These are phyloP conservation scores for Ditylenchus dipsaci DNA, from an alignment of 1,140 invertebrate genomes.

Conservation along the genomic window DNA sequence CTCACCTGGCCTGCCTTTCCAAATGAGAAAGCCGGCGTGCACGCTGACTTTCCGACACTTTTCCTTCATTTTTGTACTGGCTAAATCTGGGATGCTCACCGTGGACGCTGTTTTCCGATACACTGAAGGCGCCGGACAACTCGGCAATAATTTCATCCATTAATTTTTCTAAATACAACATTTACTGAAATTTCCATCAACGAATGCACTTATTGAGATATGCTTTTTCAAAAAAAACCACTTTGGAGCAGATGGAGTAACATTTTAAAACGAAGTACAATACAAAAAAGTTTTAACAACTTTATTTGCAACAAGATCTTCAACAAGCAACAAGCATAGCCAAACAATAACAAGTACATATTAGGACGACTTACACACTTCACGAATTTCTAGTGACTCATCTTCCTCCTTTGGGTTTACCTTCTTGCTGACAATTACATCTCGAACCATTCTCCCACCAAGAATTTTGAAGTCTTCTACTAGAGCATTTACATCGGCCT, in stretches of 20 bases:
- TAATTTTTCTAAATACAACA: not conserved
- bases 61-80: not conserved
- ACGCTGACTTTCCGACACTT: not conserved
- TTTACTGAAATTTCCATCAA: not conserved
- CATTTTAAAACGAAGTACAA: no score
- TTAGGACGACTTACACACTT: no score
- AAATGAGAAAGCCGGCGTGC: not conserved
- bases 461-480: constrained; percentile 7
- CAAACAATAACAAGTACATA: no score
- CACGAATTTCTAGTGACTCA: not conserved
- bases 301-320: not conserved
- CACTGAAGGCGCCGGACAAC: not conserved
- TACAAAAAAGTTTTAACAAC: not conserved
- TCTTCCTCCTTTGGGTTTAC: not conserved
- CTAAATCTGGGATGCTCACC: not conserved
- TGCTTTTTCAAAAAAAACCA: no score
- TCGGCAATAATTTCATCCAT: not conserved
- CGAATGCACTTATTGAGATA: no score
- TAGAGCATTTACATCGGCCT: constrained; percentile 1
- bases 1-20: constrained; percentile 6
- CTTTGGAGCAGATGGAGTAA: no score
- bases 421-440: constrained; percentile 1
- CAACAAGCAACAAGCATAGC: not conserved
- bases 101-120: constrained; percentile 5
- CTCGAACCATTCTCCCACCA: not conserved